Percentiles rank a stretch among this genome's conserved stretches.
phyloP scores from a whole-genome alignment of 2,888 invertebrate species.

The Cinara cedri region DNA sequence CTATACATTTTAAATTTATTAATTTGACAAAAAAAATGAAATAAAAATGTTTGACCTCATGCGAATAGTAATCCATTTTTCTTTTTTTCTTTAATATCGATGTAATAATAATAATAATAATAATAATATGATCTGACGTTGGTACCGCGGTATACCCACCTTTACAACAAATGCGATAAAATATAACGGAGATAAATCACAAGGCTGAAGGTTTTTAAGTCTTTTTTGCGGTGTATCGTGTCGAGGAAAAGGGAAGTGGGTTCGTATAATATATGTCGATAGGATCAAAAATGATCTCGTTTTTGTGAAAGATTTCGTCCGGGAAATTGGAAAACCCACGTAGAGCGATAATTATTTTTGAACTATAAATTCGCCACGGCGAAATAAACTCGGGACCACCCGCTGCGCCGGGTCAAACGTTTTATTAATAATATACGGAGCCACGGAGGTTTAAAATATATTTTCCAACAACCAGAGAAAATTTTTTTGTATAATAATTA shows the following conservation, averaged over 20 bases:
- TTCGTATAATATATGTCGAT: conserved; percentile 44
- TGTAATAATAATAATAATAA: neutral
- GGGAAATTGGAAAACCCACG: conserved; percentile 54
- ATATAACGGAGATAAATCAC: conserved; percentile 41
- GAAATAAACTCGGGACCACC: conserved; percentile 46
- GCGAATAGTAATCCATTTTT: too few species aligned
- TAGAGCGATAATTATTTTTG: conserved; percentile 53
- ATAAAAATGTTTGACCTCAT: too few species aligned
- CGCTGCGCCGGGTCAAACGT: conserved; percentile 37
- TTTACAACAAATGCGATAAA: neutral
- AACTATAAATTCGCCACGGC: conserved; percentile 42
- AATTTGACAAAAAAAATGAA: too few species aligned
- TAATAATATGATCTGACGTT: conserved; percentile 6
- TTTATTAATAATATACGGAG: too few species aligned
- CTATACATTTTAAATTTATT: too few species aligned
- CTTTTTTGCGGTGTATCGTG: conserved; percentile 17
- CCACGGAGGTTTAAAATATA: conserved; percentile 30
- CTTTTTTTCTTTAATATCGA: neutral
- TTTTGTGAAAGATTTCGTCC: conserved; percentile 56
- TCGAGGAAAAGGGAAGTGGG: neutral
- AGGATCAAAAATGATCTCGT: conserved; percentile 43
- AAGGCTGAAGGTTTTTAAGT: conserved; percentile 29
- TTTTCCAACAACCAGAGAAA: conserved; percentile 1
- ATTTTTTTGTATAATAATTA: conserved; percentile 51
- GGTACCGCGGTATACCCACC: too few species aligned